A percentile compares a stretch with the other conserved stretches of the same genome.
These are phyloP conservation scores for Ctenicera cuprea DNA, from an alignment of 2,888 invertebrate genomes.

Conservation along the genomic window DNA sequence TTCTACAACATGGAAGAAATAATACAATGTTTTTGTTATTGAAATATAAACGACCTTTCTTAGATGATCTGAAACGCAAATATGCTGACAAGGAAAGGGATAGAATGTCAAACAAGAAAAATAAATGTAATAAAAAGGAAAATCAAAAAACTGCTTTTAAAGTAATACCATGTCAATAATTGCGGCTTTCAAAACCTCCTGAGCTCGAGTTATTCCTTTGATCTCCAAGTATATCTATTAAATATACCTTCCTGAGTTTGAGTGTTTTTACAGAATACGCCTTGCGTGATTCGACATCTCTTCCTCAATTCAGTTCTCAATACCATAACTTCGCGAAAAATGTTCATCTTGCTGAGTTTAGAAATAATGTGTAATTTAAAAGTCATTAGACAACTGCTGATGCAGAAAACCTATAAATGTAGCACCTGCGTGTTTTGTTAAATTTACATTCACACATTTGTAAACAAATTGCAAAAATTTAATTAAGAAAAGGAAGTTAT, in stretches of 20 bases:
- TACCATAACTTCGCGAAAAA: conserved; percentile 4
- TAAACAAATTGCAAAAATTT: neutral
- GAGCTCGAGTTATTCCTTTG: conserved; percentile 39
- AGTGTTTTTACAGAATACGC: conserved; percentile 26
- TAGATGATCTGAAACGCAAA: neutral
- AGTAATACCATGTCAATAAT: conserved; percentile 22
- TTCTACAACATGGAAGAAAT: no score
- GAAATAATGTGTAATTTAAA: neutral
- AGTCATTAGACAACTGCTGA: neutral
- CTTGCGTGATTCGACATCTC: conserved; percentile 16
- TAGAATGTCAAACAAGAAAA: neutral
- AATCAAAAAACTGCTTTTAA: neutral
- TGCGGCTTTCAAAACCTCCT: conserved; percentile 25
- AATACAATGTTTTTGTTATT: no score
- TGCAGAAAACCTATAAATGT: neutral
- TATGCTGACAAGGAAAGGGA: conserved; percentile 6
- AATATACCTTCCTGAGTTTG: conserved; percentile 2
- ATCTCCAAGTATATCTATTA: conserved; percentile 34
- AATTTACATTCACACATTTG: neutral
- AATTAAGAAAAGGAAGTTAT: conserved; percentile 25
- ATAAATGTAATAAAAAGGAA: neutral
- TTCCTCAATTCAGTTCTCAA: conserved; percentile 25
- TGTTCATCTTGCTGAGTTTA: neutral
- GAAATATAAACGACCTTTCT: no score
- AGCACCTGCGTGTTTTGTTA: neutral